A percentile compares a stretch with the other conserved stretches of the same genome.
phyloP scores from a whole-genome alignment of 2,113 vertebrate genomes.

The Mixornis gularis region DNA sequence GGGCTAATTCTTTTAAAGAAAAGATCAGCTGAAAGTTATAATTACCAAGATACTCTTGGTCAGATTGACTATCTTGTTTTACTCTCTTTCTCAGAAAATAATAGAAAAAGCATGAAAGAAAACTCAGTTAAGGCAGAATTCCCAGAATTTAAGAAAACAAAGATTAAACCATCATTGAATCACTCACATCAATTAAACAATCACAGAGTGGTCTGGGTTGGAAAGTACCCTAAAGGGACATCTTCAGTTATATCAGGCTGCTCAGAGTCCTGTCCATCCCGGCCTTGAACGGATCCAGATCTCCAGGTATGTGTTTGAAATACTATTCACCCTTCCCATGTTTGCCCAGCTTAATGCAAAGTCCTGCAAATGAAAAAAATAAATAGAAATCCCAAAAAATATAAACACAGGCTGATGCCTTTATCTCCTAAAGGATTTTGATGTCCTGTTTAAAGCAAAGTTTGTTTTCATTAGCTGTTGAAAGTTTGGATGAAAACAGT shows the following conservation, averaged over 20 bases:
- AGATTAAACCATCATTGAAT: background rate
- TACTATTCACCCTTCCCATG: background rate
- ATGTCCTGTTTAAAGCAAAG: background rate
- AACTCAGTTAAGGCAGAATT: background rate
- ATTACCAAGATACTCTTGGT: background rate
- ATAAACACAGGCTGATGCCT: background rate
- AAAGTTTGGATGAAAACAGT: constrained; percentile 27
- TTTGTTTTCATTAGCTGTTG: background rate
- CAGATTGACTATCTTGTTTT: background rate
- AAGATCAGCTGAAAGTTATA: background rate
- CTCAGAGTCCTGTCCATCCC: background rate
- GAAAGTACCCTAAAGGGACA: background rate
- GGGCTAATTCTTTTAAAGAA: background rate
- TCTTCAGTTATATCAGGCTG: background rate
- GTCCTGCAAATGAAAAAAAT: background rate
- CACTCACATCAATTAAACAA: background rate
- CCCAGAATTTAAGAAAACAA: background rate
- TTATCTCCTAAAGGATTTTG: background rate
- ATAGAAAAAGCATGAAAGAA: background rate
- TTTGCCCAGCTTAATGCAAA: background rate
- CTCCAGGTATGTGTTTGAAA: background rate
- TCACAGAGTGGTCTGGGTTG: background rate
- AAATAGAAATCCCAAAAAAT: background rate
- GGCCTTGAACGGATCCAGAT: background rate
- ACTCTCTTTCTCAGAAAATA: background rate